Evolutionary conservation across 2,888 invertebrate species (phyloP).

Genomic region (Selenia dentaria): DNA sequence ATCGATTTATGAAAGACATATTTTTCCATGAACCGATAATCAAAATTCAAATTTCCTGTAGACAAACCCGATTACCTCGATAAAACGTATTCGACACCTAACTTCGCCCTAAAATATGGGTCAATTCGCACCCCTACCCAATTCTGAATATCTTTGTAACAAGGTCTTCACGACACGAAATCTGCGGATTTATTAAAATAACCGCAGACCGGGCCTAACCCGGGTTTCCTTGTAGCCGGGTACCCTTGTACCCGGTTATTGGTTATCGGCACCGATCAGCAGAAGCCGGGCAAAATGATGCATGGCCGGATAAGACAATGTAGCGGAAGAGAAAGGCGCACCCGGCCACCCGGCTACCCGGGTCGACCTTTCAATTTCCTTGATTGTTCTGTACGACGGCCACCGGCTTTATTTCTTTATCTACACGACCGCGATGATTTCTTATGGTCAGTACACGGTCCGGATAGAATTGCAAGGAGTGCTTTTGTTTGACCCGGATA

Average conservation of each 20-base stretch:
- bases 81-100: slow-evolving; percentile 25
- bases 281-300: slow-evolving; percentile 61
- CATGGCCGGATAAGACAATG: slow-evolving; percentile 69
- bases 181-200: slow-evolving; percentile 57
- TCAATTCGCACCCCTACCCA: slow-evolving; percentile 20
- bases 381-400: slow-evolving; percentile 49
- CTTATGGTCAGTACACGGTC: slow-evolving; percentile 42
- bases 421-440: slow-evolving; percentile 50
- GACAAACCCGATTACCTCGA: slow-evolving; percentile 12
- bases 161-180: slow-evolving; percentile 27
- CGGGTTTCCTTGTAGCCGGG: slow-evolving; percentile 15
- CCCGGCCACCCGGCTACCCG: slow-evolving; percentile 45
- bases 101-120: slow-evolving; percentile 21
- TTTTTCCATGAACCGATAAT: not conserved
- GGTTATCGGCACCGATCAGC: slow-evolving; percentile 43
- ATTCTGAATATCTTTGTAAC: slow-evolving; percentile 21
- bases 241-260: slow-evolving; percentile 31
- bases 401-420: slow-evolving; percentile 53
- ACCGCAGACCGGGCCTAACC: slow-evolving; percentile 42
- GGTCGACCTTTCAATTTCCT: slow-evolving; percentile 77
- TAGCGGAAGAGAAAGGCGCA: slow-evolving; percentile 62
- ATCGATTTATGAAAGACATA: too few relatives aligned
- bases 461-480: slow-evolving; percentile 30
- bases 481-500: slow-evolving; percentile 32
- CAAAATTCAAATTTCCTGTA: slow-evolving; percentile 19